A percentile compares a stretch with the other conserved stretches of the same genome.
phyloP scores from a whole-genome alignment of 1,140 invertebrate genomes.

The Eufriesea mexicana region DNA sequence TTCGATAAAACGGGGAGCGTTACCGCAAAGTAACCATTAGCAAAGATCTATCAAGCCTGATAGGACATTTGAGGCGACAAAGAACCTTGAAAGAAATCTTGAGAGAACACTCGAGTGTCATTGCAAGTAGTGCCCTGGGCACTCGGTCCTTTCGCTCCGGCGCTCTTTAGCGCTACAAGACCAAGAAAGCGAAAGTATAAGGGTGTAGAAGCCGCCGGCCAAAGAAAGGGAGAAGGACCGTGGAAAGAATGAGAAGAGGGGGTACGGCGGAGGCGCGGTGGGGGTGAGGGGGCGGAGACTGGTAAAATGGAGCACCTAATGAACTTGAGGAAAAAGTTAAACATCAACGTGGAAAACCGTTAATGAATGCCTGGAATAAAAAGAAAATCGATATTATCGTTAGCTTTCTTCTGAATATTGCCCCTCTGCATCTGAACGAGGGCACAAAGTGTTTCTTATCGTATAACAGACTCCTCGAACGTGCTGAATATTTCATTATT shows the following conservation, averaged over 20 bases:
- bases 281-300: conserved; percentile 16
- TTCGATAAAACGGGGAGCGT: conserved; percentile 31
- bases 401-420: conserved; percentile 51
- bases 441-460: conserved; percentile 47
- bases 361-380: conserved; percentile 62
- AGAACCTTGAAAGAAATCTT: conserved; percentile 66
- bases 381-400: conserved; percentile 60
- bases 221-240: conserved; percentile 60
- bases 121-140: conserved; percentile 57
- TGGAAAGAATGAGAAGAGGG: conserved; percentile 37
- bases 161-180: conserved; percentile 40
- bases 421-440: conserved; percentile 46
- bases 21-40: conserved; percentile 69
- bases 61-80: conserved; percentile 65
- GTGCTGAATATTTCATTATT: conserved; percentile 45
- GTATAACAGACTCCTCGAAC: conserved; percentile 34
- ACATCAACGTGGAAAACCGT: conserved; percentile 64
- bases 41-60: conserved; percentile 70
- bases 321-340: conserved; percentile 74
- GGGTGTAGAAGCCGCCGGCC: conserved; percentile 40
- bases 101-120: conserved; percentile 65
- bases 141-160: conserved; percentile 44
- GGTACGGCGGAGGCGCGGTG: no score
- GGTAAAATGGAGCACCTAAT: conserved; percentile 72
- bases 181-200: conserved; percentile 55